Base-by-base conservation (phyloP, 1,140 invertebrate genomes). In the Drosophila punjabiensis region DNA sequence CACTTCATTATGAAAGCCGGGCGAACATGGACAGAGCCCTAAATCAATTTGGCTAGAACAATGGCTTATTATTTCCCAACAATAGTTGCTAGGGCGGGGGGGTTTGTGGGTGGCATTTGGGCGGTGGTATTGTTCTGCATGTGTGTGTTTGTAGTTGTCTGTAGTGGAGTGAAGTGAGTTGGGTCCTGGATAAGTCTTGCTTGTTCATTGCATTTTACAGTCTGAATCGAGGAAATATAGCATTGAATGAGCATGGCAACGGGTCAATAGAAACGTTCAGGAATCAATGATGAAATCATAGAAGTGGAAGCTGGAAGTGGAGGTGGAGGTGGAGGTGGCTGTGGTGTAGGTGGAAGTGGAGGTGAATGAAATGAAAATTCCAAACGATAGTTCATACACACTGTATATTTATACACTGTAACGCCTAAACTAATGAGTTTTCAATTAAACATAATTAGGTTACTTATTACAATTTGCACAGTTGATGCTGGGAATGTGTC, bases 381-480 rank as follows among this genome's bases (percentile, higher is more conserved):
- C 68, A 74, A 64, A 82, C 83, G 69, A 78, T 75, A 81, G 81
- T 83, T 74, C 65, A 86, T 79, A 86, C 67, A 87, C 75, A 74
- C 63, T 70, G 55, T 10, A 56, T 87, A 56, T 87, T 90, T 85
- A 83, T 81, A 90, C 90, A 92, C 90, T 92, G 86, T 87, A 92
- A 92, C 81, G 71, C 81, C 85, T 80, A 92, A 92, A 84, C 90
- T 77, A 84, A 80, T 84, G 86, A 92, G 89, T 61, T 81, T 69
- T 80, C 32, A 55, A 82, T 53, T 79, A 61, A 80, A 64, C 70
- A 67, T 82, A 82, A 84, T 75, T 67, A 48, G 70, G 48, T 75
- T 68, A 58, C 39, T 79, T 92, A 87, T 92, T 92, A 92, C 91
- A 92, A 92, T 92, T 92, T 92, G 91, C 91, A 92, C 91, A 92